Evolutionary conservation across 2,888 invertebrate species (phyloP).

Genomic region (Helicoverpa assulta): DNA sequence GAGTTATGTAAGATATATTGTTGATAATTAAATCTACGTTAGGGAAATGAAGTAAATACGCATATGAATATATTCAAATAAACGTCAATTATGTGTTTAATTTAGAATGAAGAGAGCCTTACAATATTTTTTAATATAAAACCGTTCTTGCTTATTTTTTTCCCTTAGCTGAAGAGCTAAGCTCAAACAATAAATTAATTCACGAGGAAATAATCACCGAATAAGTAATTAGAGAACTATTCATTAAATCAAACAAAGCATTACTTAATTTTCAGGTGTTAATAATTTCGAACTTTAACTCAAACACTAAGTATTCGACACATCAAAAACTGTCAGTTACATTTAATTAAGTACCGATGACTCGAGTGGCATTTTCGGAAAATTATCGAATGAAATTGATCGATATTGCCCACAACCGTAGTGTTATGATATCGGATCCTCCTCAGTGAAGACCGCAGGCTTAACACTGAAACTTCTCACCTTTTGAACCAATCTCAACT

Average conservation of each 20-base stretch:
- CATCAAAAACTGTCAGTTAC: constrained; percentile 33
- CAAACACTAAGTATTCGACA: constrained; percentile 24
- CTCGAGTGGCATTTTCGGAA: constrained; percentile 51
- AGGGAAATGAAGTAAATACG: too few species aligned
- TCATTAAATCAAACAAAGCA: not conserved
- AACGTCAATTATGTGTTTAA: too few species aligned
- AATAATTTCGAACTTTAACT: not conserved
- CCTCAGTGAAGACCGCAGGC: constrained; percentile 63
- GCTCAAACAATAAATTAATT: too few species aligned
- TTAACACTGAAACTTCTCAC: constrained; percentile 61
- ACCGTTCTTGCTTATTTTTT: too few species aligned
- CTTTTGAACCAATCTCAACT: constrained; percentile 36
- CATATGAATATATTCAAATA: too few species aligned
- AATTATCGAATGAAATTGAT: constrained; percentile 65
- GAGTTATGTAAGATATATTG: constrained; percentile 27
- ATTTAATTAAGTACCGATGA: constrained; percentile 34
- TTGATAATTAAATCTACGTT: not conserved
- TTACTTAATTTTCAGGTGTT: not conserved
- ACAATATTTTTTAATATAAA: too few species aligned
- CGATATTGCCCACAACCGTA: constrained; percentile 63
- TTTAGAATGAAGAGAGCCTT: too few species aligned
- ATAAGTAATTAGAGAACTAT: not conserved
- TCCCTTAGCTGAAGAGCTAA: too few species aligned
- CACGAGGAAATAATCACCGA: too few species aligned
- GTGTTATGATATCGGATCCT: constrained; percentile 68